These are phyloP conservation scores for Stenolophus ochropezus DNA, from an alignment of 2,888 invertebrate species.

Conservation along the genomic window DNA sequence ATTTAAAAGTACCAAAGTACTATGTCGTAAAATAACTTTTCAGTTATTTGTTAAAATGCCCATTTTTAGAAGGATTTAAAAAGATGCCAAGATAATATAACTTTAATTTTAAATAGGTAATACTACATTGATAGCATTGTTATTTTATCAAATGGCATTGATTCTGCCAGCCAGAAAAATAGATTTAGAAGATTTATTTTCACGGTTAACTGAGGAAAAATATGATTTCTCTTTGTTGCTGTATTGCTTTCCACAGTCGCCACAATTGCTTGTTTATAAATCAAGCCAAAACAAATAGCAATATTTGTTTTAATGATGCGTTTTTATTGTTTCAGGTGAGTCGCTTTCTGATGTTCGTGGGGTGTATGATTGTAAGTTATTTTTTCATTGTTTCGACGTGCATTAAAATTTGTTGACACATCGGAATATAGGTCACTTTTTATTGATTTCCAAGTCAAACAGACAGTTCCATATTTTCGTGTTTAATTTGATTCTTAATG, in stretches of 20 bases:
- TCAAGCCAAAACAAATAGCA: background rate
- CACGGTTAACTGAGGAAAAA: background rate
- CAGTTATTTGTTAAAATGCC: too few species aligned
- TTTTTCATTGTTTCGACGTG: conserved; percentile 11
- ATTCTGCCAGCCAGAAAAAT: too few species aligned
- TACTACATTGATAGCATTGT: too few species aligned
- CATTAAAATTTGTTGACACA: background rate
- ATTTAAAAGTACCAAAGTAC: too few species aligned
- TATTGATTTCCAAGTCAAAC: conserved; percentile 6
- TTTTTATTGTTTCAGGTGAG: conserved; percentile 53
- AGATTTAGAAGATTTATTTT: too few species aligned
- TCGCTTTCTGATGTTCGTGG: background rate
- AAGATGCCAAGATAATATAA: too few species aligned
- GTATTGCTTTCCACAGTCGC: background rate
- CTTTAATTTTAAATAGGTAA: too few species aligned
- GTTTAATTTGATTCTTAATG: conserved; percentile 25
- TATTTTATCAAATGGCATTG: too few species aligned
- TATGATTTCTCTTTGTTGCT: background rate
- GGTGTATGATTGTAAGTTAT: conserved; percentile 12
- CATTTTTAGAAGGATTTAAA: too few species aligned
- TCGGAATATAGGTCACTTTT: conserved; percentile 20
- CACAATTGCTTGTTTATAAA: background rate
- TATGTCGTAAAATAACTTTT: too few species aligned
- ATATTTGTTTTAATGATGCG: conserved; percentile 34
- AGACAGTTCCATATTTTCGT: conserved; percentile 24